Evolutionary conservation across 2,113 vertebrate genomes (phyloP), one percentile per base, ranked within the genome.

Genomic region (Nerophis ophidion): DNA sequence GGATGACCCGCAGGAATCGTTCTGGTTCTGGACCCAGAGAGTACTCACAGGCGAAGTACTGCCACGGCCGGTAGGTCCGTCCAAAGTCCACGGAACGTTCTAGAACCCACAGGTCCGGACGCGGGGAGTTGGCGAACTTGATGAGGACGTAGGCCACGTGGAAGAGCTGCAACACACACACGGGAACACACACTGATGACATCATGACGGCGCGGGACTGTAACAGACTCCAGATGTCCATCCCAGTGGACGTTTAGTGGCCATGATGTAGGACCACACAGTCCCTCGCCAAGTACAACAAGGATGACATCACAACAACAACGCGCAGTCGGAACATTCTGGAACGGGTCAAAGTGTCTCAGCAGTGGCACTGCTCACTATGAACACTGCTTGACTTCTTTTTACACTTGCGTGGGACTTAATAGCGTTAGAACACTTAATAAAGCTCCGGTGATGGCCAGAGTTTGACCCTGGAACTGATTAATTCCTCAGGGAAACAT

Each of bases 71-170:
- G 13, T 97, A 98, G 33, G 92, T 95, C 59, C 80, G 89, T 63
- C 96, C 97, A 0, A 92, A 97, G 86, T 99, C 93, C 0, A 90
- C 83, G 0, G 96, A 98, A 36, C 92, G 81, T 75, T 99, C 97
- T 72, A 99, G 85, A 54, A 98, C 97, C 97, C 97, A 99, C 13
- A 99, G 92, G 79, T 99, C 97, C 0, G 97, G 97, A 49, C 97
- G 91, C 4, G 97, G 97, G 5, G 97, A 94, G 82, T 99, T 99
- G 57, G 97, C 97, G 6, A 99, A 99, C 85, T 99, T 99, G 80
- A 99, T 93, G 63, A 98, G 86, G 26, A 99, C 95, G 0, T 99
- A 99, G 0, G 97, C 97, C 34, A 99, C 97, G 0, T 99, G 97
- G 88, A 96, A 99, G 33, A 98, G 91, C 97, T 99, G 91, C 1